Evolutionary conservation across 2,797 vertebrate species (phyloP), one percentile per base, ranked within the genome.

Genomic region (Betta splendens): DNA sequence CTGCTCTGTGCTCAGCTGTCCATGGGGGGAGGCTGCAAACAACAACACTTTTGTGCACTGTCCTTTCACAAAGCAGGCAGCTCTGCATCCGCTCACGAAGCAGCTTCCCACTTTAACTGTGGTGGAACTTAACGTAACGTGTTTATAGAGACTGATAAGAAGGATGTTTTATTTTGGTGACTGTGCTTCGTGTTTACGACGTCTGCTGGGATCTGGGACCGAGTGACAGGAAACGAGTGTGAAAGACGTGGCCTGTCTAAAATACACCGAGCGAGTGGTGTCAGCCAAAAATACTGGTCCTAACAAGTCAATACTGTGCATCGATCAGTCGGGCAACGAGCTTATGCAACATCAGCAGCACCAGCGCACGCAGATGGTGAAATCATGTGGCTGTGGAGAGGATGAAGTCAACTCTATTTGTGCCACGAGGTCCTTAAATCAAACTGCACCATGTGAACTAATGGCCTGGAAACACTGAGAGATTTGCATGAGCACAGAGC

Each of bases 261-360:
- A 72, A 77, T 36, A 62, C 52, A 68, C 47, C 57, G 20, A 47
- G 42, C n/a, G 37, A 72, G 42, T 64, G 77, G 73, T 26, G 68
- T 78, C 82, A 75, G 77, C 75, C 75, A 35, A 79, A 84, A 79
- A 84, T 79, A 72, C 81, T 77, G 50, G 66, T 75, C 49, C 71
- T 55, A 54, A 75, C 72, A 72, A 64, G 67, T 88, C 81, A 85
- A 88, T 86, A 74, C 18, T 18, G 59, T 0, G 12, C 35, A 88
- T 88, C 5, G 84, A 89, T 85, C 66, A 69, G 56, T 53, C 61
- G 61, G 63, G 51, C 1, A 21, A 55, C 36, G 50, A 52, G 47
- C 77, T 88, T 83, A 85, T 60, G 83, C 80, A 88, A 88, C 84
- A 77, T 56, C 71, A 55, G 69, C 58, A 60, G 60, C 69, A 31